Conservation (phyloP, 2,888 invertebrate species). For the Blastobasis lacticolella region DNA sequence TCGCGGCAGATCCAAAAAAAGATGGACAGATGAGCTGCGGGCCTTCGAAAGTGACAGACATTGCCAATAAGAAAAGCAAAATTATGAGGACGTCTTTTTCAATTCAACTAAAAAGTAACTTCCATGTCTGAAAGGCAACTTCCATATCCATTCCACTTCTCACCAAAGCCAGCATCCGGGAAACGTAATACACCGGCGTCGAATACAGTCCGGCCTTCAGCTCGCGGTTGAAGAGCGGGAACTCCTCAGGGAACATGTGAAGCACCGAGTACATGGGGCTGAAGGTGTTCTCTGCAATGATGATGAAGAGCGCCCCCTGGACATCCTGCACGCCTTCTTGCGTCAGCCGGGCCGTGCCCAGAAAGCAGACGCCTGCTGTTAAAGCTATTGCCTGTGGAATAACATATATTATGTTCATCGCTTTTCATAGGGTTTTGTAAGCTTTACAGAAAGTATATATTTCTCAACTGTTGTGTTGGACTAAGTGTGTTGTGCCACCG, state of each 20-base stretch:
- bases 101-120: too few relatives aligned
- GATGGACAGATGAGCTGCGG: too few relatives aligned
- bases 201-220: slow-evolving; percentile 88
- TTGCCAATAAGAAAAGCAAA: too few relatives aligned
- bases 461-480: too few relatives aligned
- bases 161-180: slow-evolving; percentile 87
- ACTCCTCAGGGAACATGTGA: slow-evolving; percentile 85
- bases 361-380: slow-evolving; percentile 89
- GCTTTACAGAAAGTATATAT: too few relatives aligned
- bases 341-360: slow-evolving; percentile 80
- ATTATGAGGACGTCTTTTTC: too few relatives aligned
- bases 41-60: too few relatives aligned
- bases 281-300: slow-evolving; percentile 93
- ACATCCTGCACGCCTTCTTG: slow-evolving; percentile 91
- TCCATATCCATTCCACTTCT: too few relatives aligned
- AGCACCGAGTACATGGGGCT: slow-evolving; percentile 93
- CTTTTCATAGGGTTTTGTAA: too few relatives aligned
- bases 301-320: slow-evolving; percentile 90
- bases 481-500: too few relatives aligned
- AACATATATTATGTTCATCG: neutral
- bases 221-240: slow-evolving; percentile 88
- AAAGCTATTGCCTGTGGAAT: slow-evolving; percentile 76
- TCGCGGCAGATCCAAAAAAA: too few relatives aligned
- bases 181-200: slow-evolving; percentile 85
- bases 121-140: too few relatives aligned